Base-by-base conservation (phyloP, 2,888 invertebrate genomes). In the Schizaphis graminum region DNA sequence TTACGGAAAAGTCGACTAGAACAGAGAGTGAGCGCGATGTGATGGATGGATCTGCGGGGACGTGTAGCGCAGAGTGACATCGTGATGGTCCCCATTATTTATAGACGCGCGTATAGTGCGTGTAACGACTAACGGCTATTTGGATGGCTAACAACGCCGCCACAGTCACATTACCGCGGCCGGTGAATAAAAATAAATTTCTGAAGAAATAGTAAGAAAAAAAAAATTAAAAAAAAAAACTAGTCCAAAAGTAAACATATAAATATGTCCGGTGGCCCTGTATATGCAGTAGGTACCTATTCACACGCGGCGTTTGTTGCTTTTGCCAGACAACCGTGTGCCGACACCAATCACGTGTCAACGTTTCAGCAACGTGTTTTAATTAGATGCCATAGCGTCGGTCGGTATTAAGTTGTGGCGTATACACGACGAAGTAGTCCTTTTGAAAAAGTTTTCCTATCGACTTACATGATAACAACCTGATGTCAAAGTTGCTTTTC, bases 321-420 rank as follows among this genome's bases (percentile, higher is more conserved):
- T 93, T 85, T 93, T 84, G 93, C 93, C 93, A 93, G 89, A 93
- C 86, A 61, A 87, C 93, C 89, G 89, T 89, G 84, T 61, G 93
- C 53, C 89, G 67, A 61, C 44, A 89, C 84, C 93, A 93, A 93
- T 93, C 93, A 89, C 85, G 56, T 89, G 89, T 93, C 89, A 85
- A 61, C 49, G 92, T 91, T 61, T 85, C 91, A 86, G 91, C 57
- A 35, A 86, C 57, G 86, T 26, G 87, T 87, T 91, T 57, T 57
- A 57, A 91, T 91, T 86, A 91, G 84, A 91, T 57, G 67, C n/a
- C n/a, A 77, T 7, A 8, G 28, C 28, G 21, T 11, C 47, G 47
- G 77, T 77, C 47, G 47, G 77, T 77, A 77, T 77, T 77, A 35
- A 77, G 35, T 77, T 21, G 35, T 35, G 77, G 77, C 21, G 77